Base-by-base conservation (phyloP, 2,888 invertebrate species). In the Cheilosia urbana region DNA sequence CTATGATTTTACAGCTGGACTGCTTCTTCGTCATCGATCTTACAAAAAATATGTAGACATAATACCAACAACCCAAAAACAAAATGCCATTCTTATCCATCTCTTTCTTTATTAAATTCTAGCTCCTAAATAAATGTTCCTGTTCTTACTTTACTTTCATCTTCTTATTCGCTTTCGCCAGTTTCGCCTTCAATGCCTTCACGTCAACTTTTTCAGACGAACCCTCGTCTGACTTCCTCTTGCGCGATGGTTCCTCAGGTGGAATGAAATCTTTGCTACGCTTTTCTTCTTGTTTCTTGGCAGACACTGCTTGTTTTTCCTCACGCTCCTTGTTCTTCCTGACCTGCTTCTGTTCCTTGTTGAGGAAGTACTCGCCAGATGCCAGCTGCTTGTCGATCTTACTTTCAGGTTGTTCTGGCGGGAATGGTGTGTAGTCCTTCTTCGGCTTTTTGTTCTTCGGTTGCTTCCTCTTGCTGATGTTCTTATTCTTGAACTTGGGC, bases 341-440 rank as follows among this genome's bases (percentile, higher is more conserved):
- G 0, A 94, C 94, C 87, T 93, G 94, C 91, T 95, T 96, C 88
- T 97, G 96, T 87, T 96, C 96, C 90, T 97, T 96, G 89, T 96
- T 97, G 65, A 99, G 94, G 94, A 99, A 99, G 93, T 97, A 99
- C 93, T 99, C 99, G 73, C 99, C 99, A 53, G 96, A 95, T n/a
- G 97, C 98, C 90, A 99, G 93, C 92, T 98, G 95, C 90, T 96
- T 96, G 92, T 99, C 99, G 90, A 98, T 93, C 93, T 99, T 99
- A 92, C 98, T 98, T 90, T 98, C 97, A 15, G 95, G 94, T 91
- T 97, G 98, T 4, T 97, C 94, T 2, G 99, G 99, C 76, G 99
- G 99, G 94, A 99, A 99, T 24, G 99, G 99, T 84, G 99, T 99
- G 91, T 99, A 99, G 11, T 96, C 95, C 91, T 97, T 97, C 94